Conservation (phyloP, 1,140 invertebrate species). For the Aphis gossypii region DNA sequence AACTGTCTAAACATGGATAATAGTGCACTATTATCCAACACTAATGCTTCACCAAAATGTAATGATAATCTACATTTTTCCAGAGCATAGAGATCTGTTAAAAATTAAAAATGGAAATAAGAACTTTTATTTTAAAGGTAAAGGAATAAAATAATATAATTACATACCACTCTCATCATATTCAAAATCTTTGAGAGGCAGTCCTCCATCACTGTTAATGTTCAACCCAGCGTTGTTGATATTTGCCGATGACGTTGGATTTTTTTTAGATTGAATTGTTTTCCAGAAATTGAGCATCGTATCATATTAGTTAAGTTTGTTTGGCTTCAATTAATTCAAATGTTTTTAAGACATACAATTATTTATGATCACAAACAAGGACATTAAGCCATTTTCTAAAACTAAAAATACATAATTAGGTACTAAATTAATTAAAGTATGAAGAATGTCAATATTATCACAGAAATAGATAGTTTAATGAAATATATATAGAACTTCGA, state of each 20-base stretch:
- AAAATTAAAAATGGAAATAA: neutral
- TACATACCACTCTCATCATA: constrained; percentile 7
- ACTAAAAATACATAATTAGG: neutral
- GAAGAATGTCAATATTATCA: neutral
- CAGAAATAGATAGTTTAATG: neutral
- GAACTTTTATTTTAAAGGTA: neutral
- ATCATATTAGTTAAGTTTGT: constrained; percentile 52
- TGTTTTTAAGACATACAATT: neutral
- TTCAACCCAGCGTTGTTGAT: neutral
- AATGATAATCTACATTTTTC: constrained; percentile 53
- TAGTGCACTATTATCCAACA: constrained; percentile 19
- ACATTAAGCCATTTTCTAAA: neutral
- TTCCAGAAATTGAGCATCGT: constrained; percentile 58
- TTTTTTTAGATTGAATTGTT: constrained; percentile 55
- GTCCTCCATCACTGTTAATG: neutral
- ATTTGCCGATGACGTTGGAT: neutral
- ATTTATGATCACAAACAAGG: neutral
- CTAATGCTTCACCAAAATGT: constrained; percentile 32
- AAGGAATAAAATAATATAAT: neutral
- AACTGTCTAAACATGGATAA: constrained; percentile 45
- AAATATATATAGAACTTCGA: neutral
- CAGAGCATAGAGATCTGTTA: constrained; percentile 15
- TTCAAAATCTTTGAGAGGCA: constrained; percentile 40
- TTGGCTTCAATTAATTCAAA: constrained; percentile 6
- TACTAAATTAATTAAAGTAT: neutral